These are phyloP conservation scores for Eupristina koningsbergeri DNA, from an alignment of 1,140 invertebrate species.

Conservation along the genomic window DNA sequence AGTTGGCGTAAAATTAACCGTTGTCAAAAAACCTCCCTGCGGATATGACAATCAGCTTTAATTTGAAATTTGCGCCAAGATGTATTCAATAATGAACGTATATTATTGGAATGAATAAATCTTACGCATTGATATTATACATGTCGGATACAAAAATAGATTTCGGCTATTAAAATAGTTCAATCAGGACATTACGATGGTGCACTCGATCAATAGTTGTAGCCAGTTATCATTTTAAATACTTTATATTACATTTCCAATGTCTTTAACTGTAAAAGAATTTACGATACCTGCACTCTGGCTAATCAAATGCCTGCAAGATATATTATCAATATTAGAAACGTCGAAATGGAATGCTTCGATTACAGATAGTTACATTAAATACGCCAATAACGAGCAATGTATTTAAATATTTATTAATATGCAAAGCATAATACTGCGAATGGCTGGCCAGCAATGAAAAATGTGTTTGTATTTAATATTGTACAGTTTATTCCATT, in stretches of 20 bases:
- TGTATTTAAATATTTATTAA: neutral
- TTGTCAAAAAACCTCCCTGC: neutral
- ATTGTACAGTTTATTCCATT: too few relatives aligned
- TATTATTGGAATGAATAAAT: neutral
- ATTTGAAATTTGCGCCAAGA: neutral
- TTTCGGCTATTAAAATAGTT: neutral
- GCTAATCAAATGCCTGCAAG: neutral
- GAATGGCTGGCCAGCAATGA: too few relatives aligned
- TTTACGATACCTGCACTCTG: neutral
- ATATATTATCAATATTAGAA: neutral
- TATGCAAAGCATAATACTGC: neutral
- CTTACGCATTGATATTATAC: neutral
- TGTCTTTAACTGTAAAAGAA: neutral
- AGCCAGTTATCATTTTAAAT: neutral
- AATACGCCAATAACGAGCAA: neutral
- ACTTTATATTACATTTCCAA: neutral
- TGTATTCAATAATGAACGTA: neutral
- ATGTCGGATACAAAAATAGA: neutral
- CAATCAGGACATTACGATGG: neutral
- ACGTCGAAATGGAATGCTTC: neutral
- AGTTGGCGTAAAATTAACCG: neutral
- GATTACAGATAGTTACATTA: neutral
- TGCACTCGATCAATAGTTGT: neutral
- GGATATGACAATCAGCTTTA: neutral
- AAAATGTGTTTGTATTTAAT: too few relatives aligned